These are phyloP conservation scores for Mormyrus proboscirostris DNA, from an alignment of 2,797 vertebrate species.

Conservation along the genomic window DNA sequence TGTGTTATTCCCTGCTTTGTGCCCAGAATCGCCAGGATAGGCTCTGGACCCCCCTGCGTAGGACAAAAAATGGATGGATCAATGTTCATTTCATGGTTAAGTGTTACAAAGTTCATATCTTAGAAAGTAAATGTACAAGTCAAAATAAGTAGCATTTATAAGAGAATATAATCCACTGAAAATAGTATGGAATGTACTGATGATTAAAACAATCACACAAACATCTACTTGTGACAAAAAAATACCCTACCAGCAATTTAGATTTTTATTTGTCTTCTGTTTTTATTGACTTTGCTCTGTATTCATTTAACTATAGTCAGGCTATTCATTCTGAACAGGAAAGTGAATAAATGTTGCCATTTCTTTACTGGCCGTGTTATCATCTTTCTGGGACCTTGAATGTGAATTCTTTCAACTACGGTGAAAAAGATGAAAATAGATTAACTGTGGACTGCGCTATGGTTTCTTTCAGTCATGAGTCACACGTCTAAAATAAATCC, in stretches of 20 bases:
- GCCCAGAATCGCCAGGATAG: neutral
- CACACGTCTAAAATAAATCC: constrained; percentile 11
- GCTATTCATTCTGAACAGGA: neutral
- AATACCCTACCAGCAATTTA: neutral
- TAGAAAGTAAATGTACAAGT: neutral
- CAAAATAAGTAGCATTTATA: neutral
- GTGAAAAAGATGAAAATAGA: neutral
- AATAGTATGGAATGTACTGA: neutral
- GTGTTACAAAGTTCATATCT: neutral
- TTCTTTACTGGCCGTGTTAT: neutral
- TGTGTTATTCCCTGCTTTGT: neutral
- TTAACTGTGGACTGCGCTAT: neutral
- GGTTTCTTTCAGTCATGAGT: constrained; percentile 5
- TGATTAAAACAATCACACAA: neutral
- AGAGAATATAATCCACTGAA: neutral
- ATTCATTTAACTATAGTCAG: neutral
- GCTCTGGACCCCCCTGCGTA: neutral
- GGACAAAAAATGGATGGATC: neutral
- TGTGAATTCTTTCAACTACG: neutral
- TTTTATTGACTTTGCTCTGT: neutral
- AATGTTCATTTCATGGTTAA: neutral
- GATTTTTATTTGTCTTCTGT: neutral
- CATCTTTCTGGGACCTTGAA: neutral
- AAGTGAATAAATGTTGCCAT: neutral
- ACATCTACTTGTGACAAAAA: neutral